Base-by-base conservation (phyloP, 2,113 vertebrate species). In the Vanacampus margaritifer region DNA sequence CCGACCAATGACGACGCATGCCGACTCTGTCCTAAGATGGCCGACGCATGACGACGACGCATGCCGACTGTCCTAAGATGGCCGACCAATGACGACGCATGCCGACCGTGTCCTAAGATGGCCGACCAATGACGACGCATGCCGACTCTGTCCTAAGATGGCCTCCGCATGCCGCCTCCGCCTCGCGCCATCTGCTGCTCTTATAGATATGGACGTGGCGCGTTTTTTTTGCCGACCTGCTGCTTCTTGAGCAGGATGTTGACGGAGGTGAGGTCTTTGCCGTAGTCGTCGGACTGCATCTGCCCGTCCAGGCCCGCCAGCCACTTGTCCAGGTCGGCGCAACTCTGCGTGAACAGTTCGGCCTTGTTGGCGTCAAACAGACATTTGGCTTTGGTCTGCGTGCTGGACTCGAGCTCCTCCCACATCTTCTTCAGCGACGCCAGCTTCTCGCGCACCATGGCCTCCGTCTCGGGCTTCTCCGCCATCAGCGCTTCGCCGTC, bases 291-390 rank as follows among this genome's bases (percentile, higher is more conserved):
- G 0, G 97, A 98, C 62, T 94, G 94, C 75, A 99, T 95, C 87
- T 99, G 96, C 1, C 91, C 93, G 69, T 98, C 96, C 79, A 99
- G 82, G 43, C 92, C 89, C 0, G 85, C 91, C 68, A 99, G 90
- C 96, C 96, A 99, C 80, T 98, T 98, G 89, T 97, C 96, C 60
- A 99, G 88, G 79, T 99, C 95, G 21, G 96, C 95, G 71, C 97
- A 99, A 90, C 96, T 99, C 91, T 99, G 97, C 3, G 96, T 98
- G 81, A 99, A 98, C 51, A 99, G 95, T 76, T 99, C 97, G 0
- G 97, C 97, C 87, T 96, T 98, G 88, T 99, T 99, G 64, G 97
- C 97, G 68, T 99, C 97, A 0, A 99, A 99, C 88, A 99, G 95
- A 56, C 95, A 93, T 88, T 98, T 96, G 76, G 97, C 97, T 83